phyloP scores from a whole-genome alignment of 2,797 vertebrate genomes.

The Diplodus sargus region DNA sequence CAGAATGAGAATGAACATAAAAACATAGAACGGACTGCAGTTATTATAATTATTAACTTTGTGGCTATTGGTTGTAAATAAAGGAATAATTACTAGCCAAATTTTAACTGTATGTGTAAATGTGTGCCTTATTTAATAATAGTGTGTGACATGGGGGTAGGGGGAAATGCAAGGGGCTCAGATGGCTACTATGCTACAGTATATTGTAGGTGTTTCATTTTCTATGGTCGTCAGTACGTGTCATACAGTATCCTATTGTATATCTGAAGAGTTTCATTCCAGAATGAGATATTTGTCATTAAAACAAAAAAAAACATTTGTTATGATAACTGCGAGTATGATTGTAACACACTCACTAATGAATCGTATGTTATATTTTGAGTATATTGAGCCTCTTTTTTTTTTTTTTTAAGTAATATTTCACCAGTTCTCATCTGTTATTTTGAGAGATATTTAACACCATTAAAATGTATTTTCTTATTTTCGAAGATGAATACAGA shows the following conservation, averaged over 20 bases:
- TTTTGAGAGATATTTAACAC: conserved; percentile 23
- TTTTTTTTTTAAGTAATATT: conserved; percentile 37
- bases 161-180: conserved; percentile 74
- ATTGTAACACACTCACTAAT: conserved; percentile 54
- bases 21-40: conserved; percentile 72
- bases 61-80: conserved; percentile 89
- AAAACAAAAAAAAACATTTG: conserved; percentile 2
- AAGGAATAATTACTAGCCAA: conserved; percentile 90
- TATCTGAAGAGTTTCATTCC: conserved; percentile 81
- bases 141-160: conserved; percentile 81
- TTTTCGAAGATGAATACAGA: neutral
- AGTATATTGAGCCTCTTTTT: conserved; percentile 36
- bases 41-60: conserved; percentile 83
- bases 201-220: conserved; percentile 81
- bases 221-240: conserved; percentile 78
- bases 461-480: conserved; percentile 13
- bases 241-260: conserved; percentile 80
- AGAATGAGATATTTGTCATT: conserved; percentile 56
- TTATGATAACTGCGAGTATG: conserved; percentile 47
- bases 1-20: conserved; percentile 51
- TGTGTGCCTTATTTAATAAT: conserved; percentile 92
- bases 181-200: conserved; percentile 77
- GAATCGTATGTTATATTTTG: conserved; percentile 33
- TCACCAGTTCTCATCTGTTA: conserved; percentile 28
- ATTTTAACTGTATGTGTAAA: conserved; percentile 91